Evolutionary conservation across 2,888 invertebrate genomes (phyloP), one percentile per base, ranked within the genome.

Genomic region (Aleiodes leptofemur): DNA sequence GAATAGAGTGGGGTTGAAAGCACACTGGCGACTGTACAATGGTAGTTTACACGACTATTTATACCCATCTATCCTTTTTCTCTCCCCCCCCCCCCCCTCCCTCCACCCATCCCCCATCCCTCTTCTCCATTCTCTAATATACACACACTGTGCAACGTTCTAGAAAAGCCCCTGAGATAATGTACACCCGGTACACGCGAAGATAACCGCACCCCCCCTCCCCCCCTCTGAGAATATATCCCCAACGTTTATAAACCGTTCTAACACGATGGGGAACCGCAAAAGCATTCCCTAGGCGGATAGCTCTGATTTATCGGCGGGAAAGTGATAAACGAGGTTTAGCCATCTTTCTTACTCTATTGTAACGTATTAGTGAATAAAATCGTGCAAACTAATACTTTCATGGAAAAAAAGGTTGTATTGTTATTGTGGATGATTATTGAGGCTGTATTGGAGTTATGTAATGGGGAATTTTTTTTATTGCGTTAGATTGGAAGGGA

Each of bases 201-300:
- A 84, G 87, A 88, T 87, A 88, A 88, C 87, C 87, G 86, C 87
- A 85, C 86, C 86, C 87, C 83, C 74, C 80, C 79, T 34, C 53
- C 69, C 55, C 66, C 70, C 61, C 73, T 71, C 72, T 74, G n/a
- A 31, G 48, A 56, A 69, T 55, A 74, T 71, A 56, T 76, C 72
- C 66, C 77, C 76, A 77, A 77, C 78, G 84, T 84, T 86, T 84
- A 85, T 83, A 83, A 84, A 84, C 83, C 83, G 84, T 84, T 85
- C 87, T 84, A 85, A 86, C 86, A 82, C 87, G 85, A 85, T 86
- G 86, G 88, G 86, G 85, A 85, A 88, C 87, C 88, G 85, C 87
- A 85, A 86, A 64, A 85, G 84, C 85, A 85, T 86, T 85, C 82
- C 83, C 77, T 74, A 76, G 70, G 72, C 71, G 74, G 72, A 51